Conservation (phyloP, 2,113 vertebrate species). For the Pleuronectes platessa region DNA sequence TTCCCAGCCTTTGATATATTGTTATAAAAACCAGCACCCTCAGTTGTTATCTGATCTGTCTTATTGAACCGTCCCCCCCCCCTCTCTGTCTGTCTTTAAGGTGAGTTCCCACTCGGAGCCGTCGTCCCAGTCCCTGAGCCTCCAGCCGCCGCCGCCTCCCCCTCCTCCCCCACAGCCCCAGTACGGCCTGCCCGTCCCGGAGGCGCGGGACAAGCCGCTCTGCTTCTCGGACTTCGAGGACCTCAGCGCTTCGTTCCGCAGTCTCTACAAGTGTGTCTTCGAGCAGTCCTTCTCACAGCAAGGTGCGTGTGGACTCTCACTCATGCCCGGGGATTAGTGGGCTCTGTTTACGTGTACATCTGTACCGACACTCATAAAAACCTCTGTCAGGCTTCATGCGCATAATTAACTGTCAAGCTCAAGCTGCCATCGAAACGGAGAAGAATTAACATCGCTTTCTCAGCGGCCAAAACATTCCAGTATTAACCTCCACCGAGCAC, state of each 20-base stretch:
- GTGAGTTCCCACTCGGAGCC: constrained; percentile 86
- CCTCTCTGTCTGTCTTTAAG: constrained; percentile 65
- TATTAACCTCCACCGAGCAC: constrained; percentile 65
- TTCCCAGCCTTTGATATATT: too few relatives aligned
- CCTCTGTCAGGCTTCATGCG: constrained; percentile 45
- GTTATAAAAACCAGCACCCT: too few relatives aligned
- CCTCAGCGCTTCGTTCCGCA: constrained; percentile 90
- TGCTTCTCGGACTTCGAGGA: constrained; percentile 90
- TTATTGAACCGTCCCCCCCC: constrained; percentile 24
- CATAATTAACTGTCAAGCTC: constrained; percentile 75
- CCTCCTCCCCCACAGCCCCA: constrained; percentile 79
- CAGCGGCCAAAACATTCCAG: constrained; percentile 36
- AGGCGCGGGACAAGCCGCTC: constrained; percentile 83
- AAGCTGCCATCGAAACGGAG: constrained; percentile 53
- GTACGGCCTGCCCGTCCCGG: constrained; percentile 83
- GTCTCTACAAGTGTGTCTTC: constrained; percentile 90
- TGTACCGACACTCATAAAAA: constrained; percentile 17
- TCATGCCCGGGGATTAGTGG: constrained; percentile 6
- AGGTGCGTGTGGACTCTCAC: constrained; percentile 77
- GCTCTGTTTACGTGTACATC: constrained; percentile 25
- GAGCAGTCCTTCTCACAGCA: constrained; percentile 88
- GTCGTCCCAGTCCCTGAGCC: constrained; percentile 84
- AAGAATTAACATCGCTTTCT: constrained; percentile 57
- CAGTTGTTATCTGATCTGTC: neutral
- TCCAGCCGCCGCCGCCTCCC: constrained; percentile 76